Evolutionary conservation across 2,113 vertebrate genomes (phyloP).

Genomic region (Odocoileus virginianus): DNA sequence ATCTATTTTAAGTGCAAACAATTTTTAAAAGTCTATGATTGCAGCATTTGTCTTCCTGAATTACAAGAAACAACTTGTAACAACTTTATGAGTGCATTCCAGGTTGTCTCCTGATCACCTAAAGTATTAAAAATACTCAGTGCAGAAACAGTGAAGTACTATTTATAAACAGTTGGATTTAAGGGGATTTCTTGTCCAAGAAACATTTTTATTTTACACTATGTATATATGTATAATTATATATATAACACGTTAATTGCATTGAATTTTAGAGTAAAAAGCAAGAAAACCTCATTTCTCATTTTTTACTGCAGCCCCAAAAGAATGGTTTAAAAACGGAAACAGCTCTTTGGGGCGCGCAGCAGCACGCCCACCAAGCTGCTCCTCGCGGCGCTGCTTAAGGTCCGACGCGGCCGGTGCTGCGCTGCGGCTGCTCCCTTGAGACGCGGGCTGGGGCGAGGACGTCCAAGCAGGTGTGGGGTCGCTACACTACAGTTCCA

Average conservation of each 20-base stretch:
- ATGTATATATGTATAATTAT: slow-evolving; percentile 64
- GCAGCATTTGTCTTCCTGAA: slow-evolving; percentile 92
- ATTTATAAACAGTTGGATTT: slow-evolving; percentile 77
- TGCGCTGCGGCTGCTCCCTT: background rate
- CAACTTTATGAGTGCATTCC: slow-evolving; percentile 79
- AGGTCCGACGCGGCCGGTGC: rapidly evolving
- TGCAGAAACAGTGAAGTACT: slow-evolving; percentile 86
- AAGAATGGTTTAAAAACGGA: slow-evolving; percentile 56
- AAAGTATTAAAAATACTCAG: slow-evolving; percentile 82
- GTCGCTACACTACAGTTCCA: slow-evolving; percentile 95
- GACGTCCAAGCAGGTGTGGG: slow-evolving; percentile 81
- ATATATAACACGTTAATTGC: slow-evolving; percentile 77
- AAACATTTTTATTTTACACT: slow-evolving; percentile 81
- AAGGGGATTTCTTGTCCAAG: slow-evolving; percentile 68
- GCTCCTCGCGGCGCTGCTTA: background rate
- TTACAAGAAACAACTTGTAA: slow-evolving; percentile 62
- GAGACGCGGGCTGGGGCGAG: background rate
- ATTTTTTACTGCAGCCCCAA: slow-evolving; percentile 79
- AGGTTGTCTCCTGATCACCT: slow-evolving; percentile 82
- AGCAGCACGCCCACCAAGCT: background rate
- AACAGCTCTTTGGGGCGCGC: slow-evolving; percentile 74
- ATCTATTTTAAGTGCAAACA: slow-evolving; percentile 94
- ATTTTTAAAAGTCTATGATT: slow-evolving; percentile 84
- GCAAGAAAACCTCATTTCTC: slow-evolving; percentile 75
- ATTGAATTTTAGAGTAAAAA: slow-evolving; percentile 78